These are phyloP conservation scores for Oconnorella tubifera DNA, from an alignment of 2,888 invertebrate genomes.

Conservation along the genomic window DNA sequence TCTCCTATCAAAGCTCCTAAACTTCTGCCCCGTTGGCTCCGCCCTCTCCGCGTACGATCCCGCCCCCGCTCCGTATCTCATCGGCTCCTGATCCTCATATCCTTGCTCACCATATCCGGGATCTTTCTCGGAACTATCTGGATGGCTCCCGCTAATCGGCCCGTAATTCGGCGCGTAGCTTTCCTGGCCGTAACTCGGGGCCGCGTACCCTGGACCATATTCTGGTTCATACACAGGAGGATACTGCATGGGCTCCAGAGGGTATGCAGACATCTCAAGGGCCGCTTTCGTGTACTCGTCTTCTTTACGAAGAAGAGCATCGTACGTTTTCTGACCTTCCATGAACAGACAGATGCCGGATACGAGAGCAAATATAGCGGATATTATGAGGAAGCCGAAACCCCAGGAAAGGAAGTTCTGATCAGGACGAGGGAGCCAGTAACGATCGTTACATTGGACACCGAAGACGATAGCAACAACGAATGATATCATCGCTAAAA, in stretches of 20 bases:
- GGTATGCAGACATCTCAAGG: constrained; percentile 30
- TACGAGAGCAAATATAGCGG: constrained; percentile 27
- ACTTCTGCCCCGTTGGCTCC: background rate
- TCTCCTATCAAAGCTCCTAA: constrained; percentile 1
- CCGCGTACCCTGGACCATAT: constrained; percentile 7
- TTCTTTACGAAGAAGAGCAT: constrained; percentile 29
- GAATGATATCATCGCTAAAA: constrained; percentile 35
- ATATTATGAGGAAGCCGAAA: constrained; percentile 37
- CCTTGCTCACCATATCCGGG: constrained; percentile 4
- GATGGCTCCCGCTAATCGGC: constrained; percentile 4
- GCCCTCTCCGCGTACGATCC: background rate
- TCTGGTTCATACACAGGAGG: constrained; percentile 13
- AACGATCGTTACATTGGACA: constrained; percentile 35
- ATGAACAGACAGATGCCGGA: constrained; percentile 30
- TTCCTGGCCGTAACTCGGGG: constrained; percentile 1
- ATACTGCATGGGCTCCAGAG: constrained; percentile 15
- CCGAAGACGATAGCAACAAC: constrained; percentile 34
- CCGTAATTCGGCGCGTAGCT: constrained; percentile 8
- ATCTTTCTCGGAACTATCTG: constrained; percentile 21
- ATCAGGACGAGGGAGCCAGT: constrained; percentile 41
- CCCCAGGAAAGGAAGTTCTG: constrained; percentile 40
- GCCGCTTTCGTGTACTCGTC: constrained; percentile 31
- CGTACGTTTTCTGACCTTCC: constrained; percentile 31
- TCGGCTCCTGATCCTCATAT: background rate
- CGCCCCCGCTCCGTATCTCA: background rate